Conservation (phyloP, 2,797 vertebrate species). For the Falco concolor region DNA sequence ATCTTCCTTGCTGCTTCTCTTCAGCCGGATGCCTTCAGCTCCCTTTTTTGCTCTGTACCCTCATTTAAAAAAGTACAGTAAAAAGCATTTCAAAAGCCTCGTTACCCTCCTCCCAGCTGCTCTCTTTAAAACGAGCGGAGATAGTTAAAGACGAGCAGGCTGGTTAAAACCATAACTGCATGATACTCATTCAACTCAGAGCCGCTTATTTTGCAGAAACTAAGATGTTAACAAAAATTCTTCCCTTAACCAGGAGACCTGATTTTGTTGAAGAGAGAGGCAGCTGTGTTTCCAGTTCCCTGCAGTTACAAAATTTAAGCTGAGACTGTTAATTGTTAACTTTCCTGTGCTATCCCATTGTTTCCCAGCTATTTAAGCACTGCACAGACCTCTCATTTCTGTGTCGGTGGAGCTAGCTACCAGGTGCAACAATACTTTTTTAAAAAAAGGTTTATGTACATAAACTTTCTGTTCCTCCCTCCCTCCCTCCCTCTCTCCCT, state of each 20-base stretch:
- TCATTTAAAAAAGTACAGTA: constrained; percentile 64
- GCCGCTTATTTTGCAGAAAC: constrained; percentile 64
- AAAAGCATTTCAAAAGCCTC: constrained; percentile 40
- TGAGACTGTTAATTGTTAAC: constrained; percentile 70
- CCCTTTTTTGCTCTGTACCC: constrained; percentile 48
- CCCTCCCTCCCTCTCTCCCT: neutral
- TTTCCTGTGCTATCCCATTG: constrained; percentile 73
- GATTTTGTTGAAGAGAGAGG: constrained; percentile 68
- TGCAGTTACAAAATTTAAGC: constrained; percentile 74
- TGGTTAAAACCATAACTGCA: constrained; percentile 59
- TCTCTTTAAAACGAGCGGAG: constrained; percentile 22
- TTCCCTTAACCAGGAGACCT: constrained; percentile 71
- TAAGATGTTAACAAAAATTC: constrained; percentile 64
- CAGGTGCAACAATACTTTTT: constrained; percentile 65
- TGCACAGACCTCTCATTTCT: constrained; percentile 49
- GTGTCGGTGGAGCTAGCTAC: constrained; percentile 62
- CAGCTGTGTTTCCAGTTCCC: constrained; percentile 72
- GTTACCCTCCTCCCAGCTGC: neutral
- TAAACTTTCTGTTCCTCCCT: constrained; percentile 63
- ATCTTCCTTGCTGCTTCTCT: constrained; percentile 74
- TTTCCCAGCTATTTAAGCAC: constrained; percentile 69
- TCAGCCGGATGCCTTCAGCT: constrained; percentile 53
- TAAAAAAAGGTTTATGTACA: constrained; percentile 49
- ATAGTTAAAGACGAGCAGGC: constrained; percentile 59
- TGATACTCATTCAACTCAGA: constrained; percentile 60